Base-by-base conservation (phyloP, 1,140 invertebrate genomes). In the Cydia strobilella region DNA sequence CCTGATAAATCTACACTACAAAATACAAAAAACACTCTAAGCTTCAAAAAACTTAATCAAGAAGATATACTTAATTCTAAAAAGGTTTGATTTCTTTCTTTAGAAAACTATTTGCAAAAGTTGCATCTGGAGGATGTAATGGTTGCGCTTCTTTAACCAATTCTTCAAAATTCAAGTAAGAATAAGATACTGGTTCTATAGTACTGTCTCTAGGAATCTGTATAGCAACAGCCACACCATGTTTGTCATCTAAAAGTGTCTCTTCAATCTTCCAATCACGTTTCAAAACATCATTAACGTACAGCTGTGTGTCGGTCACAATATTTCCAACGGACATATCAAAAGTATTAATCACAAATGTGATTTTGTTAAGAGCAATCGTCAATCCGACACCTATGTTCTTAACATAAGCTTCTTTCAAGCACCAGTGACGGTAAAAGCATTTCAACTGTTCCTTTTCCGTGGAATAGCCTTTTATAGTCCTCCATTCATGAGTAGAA, bases 341-440 rank as follows among this genome's bases (percentile, higher is more conserved):
- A 59, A 90, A 77, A 25, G 95, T 94, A 73, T 94, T 93, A 27
- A 97, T 93, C 76, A 93, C 85, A 90, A 99, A 99, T 89, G 95
- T 95, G 25, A 99, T 94, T 77, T 95, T 94, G 78, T 94, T 89
- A 23, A 99, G 93, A 82, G 97, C 95, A 79, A 97, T 94, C 0
- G 95, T 96, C 59, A 99, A 96, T 27, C 98, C 98, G 18, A 96
- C 93, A 23, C 98, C 98, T 65, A 96, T 94, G 75, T 98, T 98
- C 94, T 99, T 99, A 0, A 98, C 96, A 88, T 98, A 98, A 89
- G 97, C 97, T 89, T 99, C 98, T 93, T 99, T 99, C n/a, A 99
- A 93, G 79, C 97, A 96, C 98, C 98, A 99, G 85, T 97, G 94
- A 75, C 98, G 94, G 88, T 96, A 98, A 89, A 99, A 99, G 79